Conservation (phyloP, 2,797 vertebrate genomes). For the Chelon auratus region DNA sequence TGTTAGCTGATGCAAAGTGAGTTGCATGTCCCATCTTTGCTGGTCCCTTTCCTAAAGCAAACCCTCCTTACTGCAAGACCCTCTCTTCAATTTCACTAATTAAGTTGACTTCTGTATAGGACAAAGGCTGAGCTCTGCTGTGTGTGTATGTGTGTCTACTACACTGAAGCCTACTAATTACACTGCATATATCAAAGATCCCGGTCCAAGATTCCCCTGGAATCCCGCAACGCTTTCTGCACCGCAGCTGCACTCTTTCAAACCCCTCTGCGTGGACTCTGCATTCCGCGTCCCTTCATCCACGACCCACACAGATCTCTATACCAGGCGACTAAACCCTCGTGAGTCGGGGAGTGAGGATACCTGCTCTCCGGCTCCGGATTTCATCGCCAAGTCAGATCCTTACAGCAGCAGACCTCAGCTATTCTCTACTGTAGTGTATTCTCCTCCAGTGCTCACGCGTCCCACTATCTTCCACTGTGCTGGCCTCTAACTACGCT, state of each 20-base stretch:
- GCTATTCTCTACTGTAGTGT: constrained; percentile 9
- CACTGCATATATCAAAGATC: background rate
- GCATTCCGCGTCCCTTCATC: constrained; percentile 51
- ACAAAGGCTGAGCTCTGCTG: background rate
- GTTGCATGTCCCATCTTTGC: constrained; percentile 12
- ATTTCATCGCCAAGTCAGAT: constrained; percentile 41
- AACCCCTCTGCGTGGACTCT: constrained; percentile 43
- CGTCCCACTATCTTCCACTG: constrained; percentile 46
- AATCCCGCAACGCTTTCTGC: constrained; percentile 62
- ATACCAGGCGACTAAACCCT: too few relatives aligned
- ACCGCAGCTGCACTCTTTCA: constrained; percentile 44
- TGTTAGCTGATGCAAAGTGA: constrained; percentile 8
- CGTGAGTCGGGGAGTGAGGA: constrained; percentile 16
- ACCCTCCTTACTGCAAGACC: constrained; percentile 5
- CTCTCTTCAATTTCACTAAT: constrained; percentile 1
- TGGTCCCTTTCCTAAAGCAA: constrained; percentile 7
- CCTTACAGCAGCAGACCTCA: constrained; percentile 33
- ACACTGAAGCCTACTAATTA: too few relatives aligned
- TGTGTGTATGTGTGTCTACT: background rate
- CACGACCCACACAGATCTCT: constrained; percentile 43
- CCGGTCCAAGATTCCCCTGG: constrained; percentile 4
- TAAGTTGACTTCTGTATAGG: background rate
- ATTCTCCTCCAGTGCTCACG: constrained; percentile 42
- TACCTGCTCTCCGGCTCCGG: constrained; percentile 25
- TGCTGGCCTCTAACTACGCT: constrained; percentile 51